phyloP scores from a whole-genome alignment of 2,113 vertebrate species.

The Chauna torquata region DNA sequence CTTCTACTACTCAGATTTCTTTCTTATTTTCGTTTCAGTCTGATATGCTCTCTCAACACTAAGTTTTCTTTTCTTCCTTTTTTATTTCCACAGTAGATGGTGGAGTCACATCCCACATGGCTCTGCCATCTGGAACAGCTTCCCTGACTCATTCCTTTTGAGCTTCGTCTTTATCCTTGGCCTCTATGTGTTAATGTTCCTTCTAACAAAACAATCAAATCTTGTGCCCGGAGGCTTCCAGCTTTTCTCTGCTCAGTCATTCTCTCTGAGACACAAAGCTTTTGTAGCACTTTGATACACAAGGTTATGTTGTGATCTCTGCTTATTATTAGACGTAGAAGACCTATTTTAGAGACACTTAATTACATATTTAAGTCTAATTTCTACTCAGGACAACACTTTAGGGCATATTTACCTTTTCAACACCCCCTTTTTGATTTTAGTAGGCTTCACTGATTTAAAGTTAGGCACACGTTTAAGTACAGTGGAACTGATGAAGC shows the following conservation, averaged over 20 bases:
- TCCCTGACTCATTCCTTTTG: slow-evolving; percentile 46
- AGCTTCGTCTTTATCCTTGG: slow-evolving; percentile 42
- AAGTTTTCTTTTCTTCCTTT: slow-evolving; percentile 35
- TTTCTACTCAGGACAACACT: background rate
- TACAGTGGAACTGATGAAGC: background rate
- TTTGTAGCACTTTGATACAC: background rate
- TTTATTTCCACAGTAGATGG: slow-evolving; percentile 24
- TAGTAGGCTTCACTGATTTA: background rate
- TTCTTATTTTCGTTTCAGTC: slow-evolving; percentile 16
- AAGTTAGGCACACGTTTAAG: background rate
- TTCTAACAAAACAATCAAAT: slow-evolving; percentile 34
- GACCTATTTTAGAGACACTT: background rate
- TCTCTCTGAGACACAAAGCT: background rate
- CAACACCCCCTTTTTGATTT: background rate
- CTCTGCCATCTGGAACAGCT: slow-evolving; percentile 51
- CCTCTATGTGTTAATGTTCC: slow-evolving; percentile 26
- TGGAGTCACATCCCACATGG: slow-evolving; percentile 37
- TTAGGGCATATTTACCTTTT: background rate
- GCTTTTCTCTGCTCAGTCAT: background rate
- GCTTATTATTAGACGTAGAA: background rate
- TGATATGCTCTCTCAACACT: background rate
- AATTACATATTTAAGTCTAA: background rate
- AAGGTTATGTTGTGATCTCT: background rate
- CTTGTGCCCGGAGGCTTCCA: slow-evolving; percentile 17
- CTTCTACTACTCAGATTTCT: background rate